Evolutionary conservation across 2,113 vertebrate genomes (phyloP).

Genomic region (Sander lucioperca): DNA sequence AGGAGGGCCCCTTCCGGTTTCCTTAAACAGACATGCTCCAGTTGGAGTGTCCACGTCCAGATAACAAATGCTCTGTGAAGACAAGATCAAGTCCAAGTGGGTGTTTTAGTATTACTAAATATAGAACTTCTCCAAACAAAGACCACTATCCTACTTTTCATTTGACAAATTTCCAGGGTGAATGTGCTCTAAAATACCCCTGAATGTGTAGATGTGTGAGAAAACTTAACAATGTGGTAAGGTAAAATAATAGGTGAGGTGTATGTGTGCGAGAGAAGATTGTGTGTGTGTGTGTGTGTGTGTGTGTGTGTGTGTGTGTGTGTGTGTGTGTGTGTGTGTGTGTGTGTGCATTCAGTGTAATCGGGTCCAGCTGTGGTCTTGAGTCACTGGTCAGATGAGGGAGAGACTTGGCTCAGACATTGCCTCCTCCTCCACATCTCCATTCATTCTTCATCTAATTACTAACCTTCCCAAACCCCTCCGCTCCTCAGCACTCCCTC

Average conservation of each 20-base stretch:
- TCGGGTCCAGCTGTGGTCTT: conserved; percentile 83
- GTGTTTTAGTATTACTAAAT: conserved; percentile 13
- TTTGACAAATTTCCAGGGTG: conserved; percentile 1
- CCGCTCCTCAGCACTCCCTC: conserved; percentile 43
- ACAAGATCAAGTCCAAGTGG: conserved; percentile 4
- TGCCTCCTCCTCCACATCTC: conserved; percentile 70
- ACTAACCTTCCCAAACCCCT: conserved; percentile 45
- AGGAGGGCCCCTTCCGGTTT: conserved; percentile 84
- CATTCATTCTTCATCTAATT: conserved; percentile 80
- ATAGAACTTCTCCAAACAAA: conserved; percentile 5
- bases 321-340: conserved; percentile 47
- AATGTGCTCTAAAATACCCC: not conserved
- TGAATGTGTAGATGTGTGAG: conserved; percentile 29
- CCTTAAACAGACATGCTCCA: conserved; percentile 74
- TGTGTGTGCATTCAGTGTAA: conserved; percentile 65
- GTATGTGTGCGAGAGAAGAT: conserved; percentile 57
- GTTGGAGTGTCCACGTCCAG: conserved; percentile 60
- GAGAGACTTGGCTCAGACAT: conserved; percentile 69
- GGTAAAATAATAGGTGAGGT: conserved; percentile 40
- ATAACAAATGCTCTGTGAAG: conserved; percentile 49
- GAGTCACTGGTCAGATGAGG: conserved; percentile 80
- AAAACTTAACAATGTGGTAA: conserved; percentile 48
- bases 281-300: conserved; percentile 47
- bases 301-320: conserved; percentile 47
- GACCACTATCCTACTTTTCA: not conserved